Conservation (phyloP, 1,140 invertebrate species). For the Drosophila trapezifrons region DNA sequence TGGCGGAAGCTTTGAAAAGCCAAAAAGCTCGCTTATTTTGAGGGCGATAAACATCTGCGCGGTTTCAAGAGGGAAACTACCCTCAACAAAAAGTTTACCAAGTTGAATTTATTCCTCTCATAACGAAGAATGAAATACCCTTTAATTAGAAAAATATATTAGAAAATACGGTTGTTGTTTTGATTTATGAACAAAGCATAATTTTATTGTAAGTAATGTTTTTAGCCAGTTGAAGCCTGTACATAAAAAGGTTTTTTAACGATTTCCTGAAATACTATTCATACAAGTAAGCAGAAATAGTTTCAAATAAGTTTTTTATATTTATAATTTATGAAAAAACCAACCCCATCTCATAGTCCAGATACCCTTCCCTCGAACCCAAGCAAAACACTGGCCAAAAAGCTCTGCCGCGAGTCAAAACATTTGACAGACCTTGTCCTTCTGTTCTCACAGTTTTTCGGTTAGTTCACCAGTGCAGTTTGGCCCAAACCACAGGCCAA, state of each 20-base stretch:
- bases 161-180: rapidly evolving
- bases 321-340: not conserved
- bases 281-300: too few relatives aligned
- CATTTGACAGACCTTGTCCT: conserved; percentile 63
- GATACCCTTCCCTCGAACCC: not conserved
- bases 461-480: conserved; percentile 34
- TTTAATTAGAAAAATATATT: not conserved
- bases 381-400: conserved; percentile 35
- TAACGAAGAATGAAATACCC: conserved; percentile 3
- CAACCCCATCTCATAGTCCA: not conserved
- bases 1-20: conserved; percentile 45
- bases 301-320: too few relatives aligned
- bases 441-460: conserved; percentile 18
- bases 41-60: conserved; percentile 56
- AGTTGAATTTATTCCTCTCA: too few relatives aligned
- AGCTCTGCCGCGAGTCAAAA: conserved; percentile 54
- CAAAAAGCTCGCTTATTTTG: conserved; percentile 22
- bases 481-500: conserved; percentile 19
- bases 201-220: not conserved
- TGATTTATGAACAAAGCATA: not conserved
- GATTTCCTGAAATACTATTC: too few relatives aligned
- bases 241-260: too few relatives aligned
- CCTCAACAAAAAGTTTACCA: conserved; percentile 17
- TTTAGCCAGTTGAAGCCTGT: too few relatives aligned
- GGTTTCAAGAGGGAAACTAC: conserved; percentile 48